A percentile compares a stretch with the other conserved stretches of the same genome.
Conservation (phyloP, 2,113 vertebrate genomes). For the Podiceps cristatus region DNA sequence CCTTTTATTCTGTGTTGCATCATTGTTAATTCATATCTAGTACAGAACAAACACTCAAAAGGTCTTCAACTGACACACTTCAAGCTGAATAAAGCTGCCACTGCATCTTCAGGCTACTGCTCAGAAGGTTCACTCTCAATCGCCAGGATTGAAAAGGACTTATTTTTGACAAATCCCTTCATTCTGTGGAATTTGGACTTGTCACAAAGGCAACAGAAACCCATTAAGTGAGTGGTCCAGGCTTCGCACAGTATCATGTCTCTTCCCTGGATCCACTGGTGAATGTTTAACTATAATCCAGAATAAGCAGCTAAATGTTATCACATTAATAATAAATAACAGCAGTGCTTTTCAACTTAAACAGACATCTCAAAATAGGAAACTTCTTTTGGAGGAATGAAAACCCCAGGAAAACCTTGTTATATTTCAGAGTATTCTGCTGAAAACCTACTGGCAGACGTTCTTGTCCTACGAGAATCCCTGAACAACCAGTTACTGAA, state of each 20-base stretch:
- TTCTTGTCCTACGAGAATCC: neutral
- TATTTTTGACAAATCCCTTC: neutral
- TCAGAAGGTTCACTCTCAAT: neutral
- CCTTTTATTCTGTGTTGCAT: neutral
- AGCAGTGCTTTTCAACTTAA: neutral
- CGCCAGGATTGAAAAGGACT: neutral
- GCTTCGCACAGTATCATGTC: neutral
- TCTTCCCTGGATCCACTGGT: neutral
- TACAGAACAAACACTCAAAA: neutral
- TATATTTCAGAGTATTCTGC: neutral
- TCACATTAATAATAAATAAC: neutral
- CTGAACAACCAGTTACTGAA: neutral
- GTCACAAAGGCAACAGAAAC: neutral
- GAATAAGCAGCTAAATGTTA: constrained; percentile 1
- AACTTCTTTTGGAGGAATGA: neutral
- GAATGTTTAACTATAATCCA: constrained; percentile 2
- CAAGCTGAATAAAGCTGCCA: neutral
- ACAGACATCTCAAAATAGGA: neutral
- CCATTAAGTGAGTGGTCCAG: neutral
- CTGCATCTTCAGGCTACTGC: neutral
- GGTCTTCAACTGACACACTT: neutral
- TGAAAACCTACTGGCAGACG: neutral
- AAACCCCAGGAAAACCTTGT: neutral
- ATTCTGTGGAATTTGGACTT: neutral
- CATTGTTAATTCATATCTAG: neutral